Evolutionary conservation across 2,113 vertebrate genomes (phyloP).

Genomic region (Rostratula benghalensis): DNA sequence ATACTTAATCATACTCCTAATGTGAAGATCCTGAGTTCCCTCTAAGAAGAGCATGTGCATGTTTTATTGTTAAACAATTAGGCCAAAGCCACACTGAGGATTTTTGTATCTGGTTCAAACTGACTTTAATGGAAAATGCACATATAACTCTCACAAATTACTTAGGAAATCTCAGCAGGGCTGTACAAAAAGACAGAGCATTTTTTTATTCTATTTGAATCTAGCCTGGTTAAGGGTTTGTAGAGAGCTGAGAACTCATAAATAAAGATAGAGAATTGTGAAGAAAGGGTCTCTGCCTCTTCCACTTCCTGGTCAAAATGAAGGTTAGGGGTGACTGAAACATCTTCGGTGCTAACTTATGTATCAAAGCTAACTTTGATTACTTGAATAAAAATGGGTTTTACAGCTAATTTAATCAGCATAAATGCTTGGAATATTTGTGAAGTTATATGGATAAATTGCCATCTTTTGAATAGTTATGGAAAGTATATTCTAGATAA

Average conservation of each 20-base stretch:
- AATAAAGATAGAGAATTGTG: not conserved
- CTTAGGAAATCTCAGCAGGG: not conserved
- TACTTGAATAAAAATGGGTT: not conserved
- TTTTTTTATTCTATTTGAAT: not conserved
- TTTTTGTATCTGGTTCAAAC: not conserved
- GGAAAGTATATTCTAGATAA: not conserved
- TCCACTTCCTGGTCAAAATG: not conserved
- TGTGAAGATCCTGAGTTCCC: not conserved
- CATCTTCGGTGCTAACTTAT: not conserved
- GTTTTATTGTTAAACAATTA: constrained; percentile 11
- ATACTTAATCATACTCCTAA: not conserved
- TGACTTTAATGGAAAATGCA: constrained; percentile 11
- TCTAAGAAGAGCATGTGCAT: not conserved
- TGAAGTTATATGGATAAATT: not conserved
- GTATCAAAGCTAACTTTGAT: not conserved
- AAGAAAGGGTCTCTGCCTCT: not conserved
- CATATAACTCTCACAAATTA: not conserved
- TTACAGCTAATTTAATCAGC: not conserved
- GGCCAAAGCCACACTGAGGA: not conserved
- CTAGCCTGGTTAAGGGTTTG: not conserved
- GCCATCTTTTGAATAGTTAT: not conserved
- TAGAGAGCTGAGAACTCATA: not conserved
- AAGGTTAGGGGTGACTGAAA: not conserved
- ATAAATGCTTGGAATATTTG: not conserved
- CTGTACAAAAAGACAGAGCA: not conserved